These are phyloP conservation scores for Nomada fucata DNA, from an alignment of 2,888 invertebrate genomes.

Conservation along the genomic window DNA sequence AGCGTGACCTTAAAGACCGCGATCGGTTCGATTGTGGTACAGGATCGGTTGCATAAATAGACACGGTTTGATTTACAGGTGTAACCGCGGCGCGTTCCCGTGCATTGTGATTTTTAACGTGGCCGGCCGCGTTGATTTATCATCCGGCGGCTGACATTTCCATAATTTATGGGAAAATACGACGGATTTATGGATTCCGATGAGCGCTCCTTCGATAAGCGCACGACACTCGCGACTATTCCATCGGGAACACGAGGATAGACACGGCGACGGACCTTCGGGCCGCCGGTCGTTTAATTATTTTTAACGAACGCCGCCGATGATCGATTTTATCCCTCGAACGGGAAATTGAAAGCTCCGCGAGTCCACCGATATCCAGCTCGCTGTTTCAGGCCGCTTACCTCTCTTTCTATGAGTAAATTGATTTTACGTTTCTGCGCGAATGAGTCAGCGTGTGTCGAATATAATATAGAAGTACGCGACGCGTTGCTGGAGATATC, in stretches of 20 bases:
- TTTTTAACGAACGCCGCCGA: slow-evolving; percentile 10
- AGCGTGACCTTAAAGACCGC: slow-evolving; percentile 56
- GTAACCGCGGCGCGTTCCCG: slow-evolving; percentile 67
- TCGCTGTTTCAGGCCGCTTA: no score
- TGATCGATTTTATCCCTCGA: neutral
- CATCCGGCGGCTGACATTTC: slow-evolving; percentile 63
- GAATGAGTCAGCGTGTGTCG: no score
- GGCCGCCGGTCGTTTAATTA: slow-evolving; percentile 3
- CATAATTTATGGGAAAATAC: slow-evolving; percentile 73
- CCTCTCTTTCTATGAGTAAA: no score
- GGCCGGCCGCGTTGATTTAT: slow-evolving; percentile 67
- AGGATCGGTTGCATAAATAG: slow-evolving; percentile 67
- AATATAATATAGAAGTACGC: no score
- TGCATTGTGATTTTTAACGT: slow-evolving; percentile 69
- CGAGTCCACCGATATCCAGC: neutral
- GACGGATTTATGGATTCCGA: slow-evolving; percentile 70
- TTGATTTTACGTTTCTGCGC: no score
- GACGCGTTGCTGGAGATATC: neutral
- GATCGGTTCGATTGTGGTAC: slow-evolving; percentile 59
- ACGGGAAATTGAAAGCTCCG: neutral
- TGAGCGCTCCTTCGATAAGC: slow-evolving; percentile 50
- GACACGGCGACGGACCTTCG: slow-evolving; percentile 5
- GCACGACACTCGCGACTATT: slow-evolving; percentile 29
- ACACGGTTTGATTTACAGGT: slow-evolving; percentile 73
- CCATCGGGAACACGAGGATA: slow-evolving; percentile 27